Base-by-base conservation (phyloP, 2,797 vertebrate genomes). In the Apodemus agrarius region DNA sequence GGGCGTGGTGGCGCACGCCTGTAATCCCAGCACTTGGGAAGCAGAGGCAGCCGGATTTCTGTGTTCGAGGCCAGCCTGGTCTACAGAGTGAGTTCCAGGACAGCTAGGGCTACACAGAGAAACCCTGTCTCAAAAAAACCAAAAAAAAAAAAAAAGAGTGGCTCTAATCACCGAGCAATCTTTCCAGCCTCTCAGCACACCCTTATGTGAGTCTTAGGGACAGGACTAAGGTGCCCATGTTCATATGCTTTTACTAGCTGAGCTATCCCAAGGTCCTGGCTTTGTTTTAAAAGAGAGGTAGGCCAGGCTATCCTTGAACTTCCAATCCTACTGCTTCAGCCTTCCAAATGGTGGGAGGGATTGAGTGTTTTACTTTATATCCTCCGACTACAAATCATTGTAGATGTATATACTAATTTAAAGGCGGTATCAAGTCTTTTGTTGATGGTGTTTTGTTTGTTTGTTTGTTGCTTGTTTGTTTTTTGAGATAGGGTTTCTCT, bases 331-430 rank as follows among this genome's bases (percentile, higher is more conserved):
- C 21, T 49, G 61, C 29, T 40, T 63, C 16, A 49, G 43, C 63
- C 43, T 49, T 12, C 61, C 11, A 37, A 69, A 37, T 54, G 21
- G 3, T 72, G 65, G 84, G 34, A 86, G n/a, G 84, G 4, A 75
- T 21, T 74, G 69, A 21, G n/a, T 49, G 93, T 89, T 92, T 88
- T 93, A 85, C 78, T 81, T 92, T n/a, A 40, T 84, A 65, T 59
- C 72, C 29, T 78, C n/a, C 43, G 92, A 92, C 52, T 80, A 86
- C 40, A 69, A 14, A 90, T 43, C 43, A 67, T 19, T 76, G 3
- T 80, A 40, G 75, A 26, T 69, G 37, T 40, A 94, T 49, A 80
- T 57, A 65, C 61, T 81, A 94, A 93, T 19, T 46, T 46, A 31
- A 84, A 37, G n/a, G n/a, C 16, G 87, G 54, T 85, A 22, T 72